Conservation (phyloP, 2,113 vertebrate species). For the Tapirus terrestris region DNA sequence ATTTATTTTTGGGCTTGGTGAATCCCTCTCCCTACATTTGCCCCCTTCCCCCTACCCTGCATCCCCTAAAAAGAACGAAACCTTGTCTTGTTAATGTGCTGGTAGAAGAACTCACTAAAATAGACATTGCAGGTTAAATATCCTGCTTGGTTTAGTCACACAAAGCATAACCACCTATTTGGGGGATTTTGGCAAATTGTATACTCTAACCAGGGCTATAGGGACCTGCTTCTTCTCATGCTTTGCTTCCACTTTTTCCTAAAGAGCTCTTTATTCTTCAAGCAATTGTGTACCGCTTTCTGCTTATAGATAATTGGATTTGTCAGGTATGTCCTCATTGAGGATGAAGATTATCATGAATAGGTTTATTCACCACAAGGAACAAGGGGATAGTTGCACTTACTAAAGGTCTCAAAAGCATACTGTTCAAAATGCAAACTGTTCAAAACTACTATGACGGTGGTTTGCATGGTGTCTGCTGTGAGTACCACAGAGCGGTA, state of each 20-base stretch:
- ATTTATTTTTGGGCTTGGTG: background rate
- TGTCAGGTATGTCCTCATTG: background rate
- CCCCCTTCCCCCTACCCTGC: background rate
- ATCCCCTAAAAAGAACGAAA: background rate
- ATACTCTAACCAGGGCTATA: background rate
- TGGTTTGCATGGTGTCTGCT: background rate
- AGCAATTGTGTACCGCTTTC: background rate
- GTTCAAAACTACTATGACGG: background rate
- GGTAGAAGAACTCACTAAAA: background rate
- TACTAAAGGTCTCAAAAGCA: background rate
- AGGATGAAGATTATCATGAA: background rate
- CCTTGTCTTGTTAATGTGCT: background rate
- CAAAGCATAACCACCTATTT: background rate
- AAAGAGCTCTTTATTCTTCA: background rate
- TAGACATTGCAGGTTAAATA: background rate
- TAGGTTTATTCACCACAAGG: background rate
- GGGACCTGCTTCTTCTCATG: background rate
- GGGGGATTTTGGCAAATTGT: background rate
- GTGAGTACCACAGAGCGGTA: background rate
- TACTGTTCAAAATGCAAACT: background rate
- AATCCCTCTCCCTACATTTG: background rate
- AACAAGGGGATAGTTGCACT: background rate
- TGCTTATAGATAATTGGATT: background rate
- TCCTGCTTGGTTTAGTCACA: background rate
- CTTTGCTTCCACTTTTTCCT: background rate